Evolutionary conservation across 2,888 invertebrate genomes (phyloP).

Genomic region (Apamea monoglypha): DNA sequence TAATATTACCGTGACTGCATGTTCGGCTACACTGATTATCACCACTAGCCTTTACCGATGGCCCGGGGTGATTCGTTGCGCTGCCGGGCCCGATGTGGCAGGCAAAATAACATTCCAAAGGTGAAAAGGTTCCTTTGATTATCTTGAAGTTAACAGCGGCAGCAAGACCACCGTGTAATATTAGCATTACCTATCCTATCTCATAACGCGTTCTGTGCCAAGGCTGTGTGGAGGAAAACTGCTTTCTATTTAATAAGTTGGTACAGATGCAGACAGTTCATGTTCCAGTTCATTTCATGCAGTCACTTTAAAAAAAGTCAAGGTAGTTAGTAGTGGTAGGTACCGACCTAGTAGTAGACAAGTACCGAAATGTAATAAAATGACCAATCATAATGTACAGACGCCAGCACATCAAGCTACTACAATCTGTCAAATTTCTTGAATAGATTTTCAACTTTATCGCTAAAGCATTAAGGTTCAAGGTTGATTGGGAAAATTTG

Average conservation of each 20-base stretch:
- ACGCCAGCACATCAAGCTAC: no score
- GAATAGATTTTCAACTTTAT: no score
- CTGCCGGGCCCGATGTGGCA: neutral
- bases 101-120: neutral
- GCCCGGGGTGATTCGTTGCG: neutral
- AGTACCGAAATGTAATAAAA: conserved; percentile 2
- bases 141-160: neutral
- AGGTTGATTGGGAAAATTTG: no score
- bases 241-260: conserved; percentile 8
- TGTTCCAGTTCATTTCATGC: neutral
- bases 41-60: neutral
- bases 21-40: neutral
- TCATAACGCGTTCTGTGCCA: neutral
- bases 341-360: neutral
- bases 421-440: no score
- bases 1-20: no score
- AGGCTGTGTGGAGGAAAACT: conserved; percentile 6
- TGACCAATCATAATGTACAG: neutral
- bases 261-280: neutral
- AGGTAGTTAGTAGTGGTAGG: neutral
- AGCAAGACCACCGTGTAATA: neutral
- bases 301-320: neutral
- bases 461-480: no score
- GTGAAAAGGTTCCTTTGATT: neutral
- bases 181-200: neutral